A percentile compares a stretch with the other conserved stretches of the same genome.
Conservation (phyloP, 1,140 invertebrate species). For the Aphelenchoides besseyi region DNA sequence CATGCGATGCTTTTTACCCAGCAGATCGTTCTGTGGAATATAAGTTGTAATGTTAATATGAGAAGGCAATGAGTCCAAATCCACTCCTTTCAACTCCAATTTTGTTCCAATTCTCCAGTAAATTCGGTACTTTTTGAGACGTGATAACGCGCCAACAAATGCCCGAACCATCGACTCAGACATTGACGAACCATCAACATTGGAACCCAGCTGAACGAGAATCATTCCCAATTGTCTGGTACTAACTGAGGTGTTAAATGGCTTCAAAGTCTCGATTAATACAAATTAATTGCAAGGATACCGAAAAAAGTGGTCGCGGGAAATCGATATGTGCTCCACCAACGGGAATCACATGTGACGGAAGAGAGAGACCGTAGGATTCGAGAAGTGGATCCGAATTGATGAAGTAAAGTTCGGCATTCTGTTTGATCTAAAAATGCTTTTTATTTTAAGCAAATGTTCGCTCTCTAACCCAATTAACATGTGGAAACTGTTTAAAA, state of each 20-base stretch:
- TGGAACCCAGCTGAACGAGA: conserved; percentile 54
- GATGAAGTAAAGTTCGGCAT: conserved; percentile 52
- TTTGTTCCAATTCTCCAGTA: conserved; percentile 57
- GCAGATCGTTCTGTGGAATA: conserved; percentile 59
- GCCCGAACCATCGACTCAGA: conserved; percentile 32
- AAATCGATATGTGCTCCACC: conserved; percentile 58
- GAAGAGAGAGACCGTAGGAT: conserved; percentile 25
- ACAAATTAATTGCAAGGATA: conserved; percentile 21
- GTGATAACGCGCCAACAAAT: conserved; percentile 46
- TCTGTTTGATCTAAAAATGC: conserved; percentile 50
- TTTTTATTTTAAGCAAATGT: not conserved
- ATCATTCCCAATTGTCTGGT: conserved; percentile 52
- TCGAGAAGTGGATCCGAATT: conserved; percentile 58
- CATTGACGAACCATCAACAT: conserved; percentile 50
- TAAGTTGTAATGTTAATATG: conserved; percentile 60
- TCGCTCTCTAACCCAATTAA: conserved; percentile 39
- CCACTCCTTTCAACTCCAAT: conserved; percentile 48
- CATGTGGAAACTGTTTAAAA: conserved; percentile 45
- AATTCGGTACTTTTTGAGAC: conserved; percentile 53
- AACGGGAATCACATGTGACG: conserved; percentile 51
- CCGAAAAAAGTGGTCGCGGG: conserved; percentile 54
- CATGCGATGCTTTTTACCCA: conserved; percentile 38
- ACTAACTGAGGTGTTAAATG: conserved; percentile 59
- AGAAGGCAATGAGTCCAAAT: conserved; percentile 34
- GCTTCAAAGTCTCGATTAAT: conserved; percentile 41